phyloP scores from a whole-genome alignment of 2,888 invertebrate genomes.

The Heliconius cydno region DNA sequence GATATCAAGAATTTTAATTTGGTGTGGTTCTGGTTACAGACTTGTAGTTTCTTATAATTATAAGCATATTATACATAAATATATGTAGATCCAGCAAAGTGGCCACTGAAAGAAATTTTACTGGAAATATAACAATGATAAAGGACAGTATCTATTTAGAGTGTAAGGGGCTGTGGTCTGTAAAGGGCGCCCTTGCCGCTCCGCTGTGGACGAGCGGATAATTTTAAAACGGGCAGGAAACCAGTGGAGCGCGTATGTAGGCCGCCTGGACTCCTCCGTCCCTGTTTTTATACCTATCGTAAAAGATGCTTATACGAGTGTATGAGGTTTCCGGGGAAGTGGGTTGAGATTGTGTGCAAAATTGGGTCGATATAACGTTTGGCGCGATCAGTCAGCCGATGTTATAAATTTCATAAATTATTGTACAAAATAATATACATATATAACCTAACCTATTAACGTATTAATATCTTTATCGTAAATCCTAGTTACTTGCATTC shows the following conservation, averaged over 20 bases:
- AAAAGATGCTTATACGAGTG: constrained; percentile 57
- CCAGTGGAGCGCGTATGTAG: constrained; percentile 77
- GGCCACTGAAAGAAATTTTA: constrained; percentile 8
- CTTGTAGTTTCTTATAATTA: neutral
- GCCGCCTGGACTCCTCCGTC: constrained; percentile 71
- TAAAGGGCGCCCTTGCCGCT: constrained; percentile 79
- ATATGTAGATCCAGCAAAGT: neutral
- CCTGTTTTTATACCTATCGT: constrained; percentile 72
- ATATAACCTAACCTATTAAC: neutral
- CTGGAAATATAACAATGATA: constrained; percentile 24
- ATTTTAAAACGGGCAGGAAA: constrained; percentile 79
- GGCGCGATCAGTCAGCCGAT: constrained; percentile 43
- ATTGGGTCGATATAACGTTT: constrained; percentile 70
- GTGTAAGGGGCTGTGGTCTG: constrained; percentile 68
- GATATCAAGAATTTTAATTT: neutral
- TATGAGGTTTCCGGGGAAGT: constrained; percentile 75
- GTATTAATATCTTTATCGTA: neutral
- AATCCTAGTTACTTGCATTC: neutral
- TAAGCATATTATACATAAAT: neutral
- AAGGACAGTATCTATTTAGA: constrained; percentile 51
- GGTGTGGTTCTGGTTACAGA: neutral
- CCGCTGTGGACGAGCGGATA: constrained; percentile 72
- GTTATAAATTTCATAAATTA: neutral
- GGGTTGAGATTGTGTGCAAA: constrained; percentile 67
- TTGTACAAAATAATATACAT: neutral